Evolutionary conservation across 2,113 vertebrate genomes (phyloP), one percentile per base, ranked within the genome.

Genomic region (Oreochromis tanganicae): DNA sequence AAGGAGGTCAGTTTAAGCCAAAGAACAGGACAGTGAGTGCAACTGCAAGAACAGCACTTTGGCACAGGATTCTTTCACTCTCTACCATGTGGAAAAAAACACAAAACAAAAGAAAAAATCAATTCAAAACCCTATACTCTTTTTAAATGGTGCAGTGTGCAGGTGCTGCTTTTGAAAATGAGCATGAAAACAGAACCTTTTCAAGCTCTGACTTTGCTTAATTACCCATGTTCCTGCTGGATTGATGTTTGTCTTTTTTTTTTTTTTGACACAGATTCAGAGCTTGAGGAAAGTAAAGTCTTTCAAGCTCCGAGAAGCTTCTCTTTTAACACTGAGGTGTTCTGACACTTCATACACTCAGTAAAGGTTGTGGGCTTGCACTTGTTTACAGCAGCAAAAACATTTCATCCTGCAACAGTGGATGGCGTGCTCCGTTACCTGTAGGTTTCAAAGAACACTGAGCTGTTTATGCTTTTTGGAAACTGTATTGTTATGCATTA

Each of bases 321-420:
- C 89, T 88, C 43, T 85, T 54, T 84, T 46, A 87, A 82, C 55
- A n/a, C 68, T 50, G 46, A 88, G 16, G 19, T 79, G 36, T 85
- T 88, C 57, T 85, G 89, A 89, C 89, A 89, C 68, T 61, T 59
- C 73, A 80, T 50, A 81, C 87, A 83, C 38, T 43, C 81, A 48
- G 83, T 56, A 75, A 89, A 63, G 56, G 16, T 66, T 73, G 85
- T 63, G 66, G 84, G 82, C 41, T 71, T 32, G 80, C 55, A 7
- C 87, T 87, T 91, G 89, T 95, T 94, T 93, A 89, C 88, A 79
- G 84, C 83, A 54, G 66, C 63, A 59, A 41, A 87, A 66, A 82
- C 43, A 82, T 91, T 91, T 93, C 48, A 82, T 86, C 56, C 90
- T 55, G 61, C 63, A 36, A 54, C 85, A 61, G 78, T 84, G 84